Percentiles rank a stretch among this genome's conserved stretches.
Evolutionary conservation across 2,888 invertebrate species (phyloP).

Genomic region (Sesamia inferens): DNA sequence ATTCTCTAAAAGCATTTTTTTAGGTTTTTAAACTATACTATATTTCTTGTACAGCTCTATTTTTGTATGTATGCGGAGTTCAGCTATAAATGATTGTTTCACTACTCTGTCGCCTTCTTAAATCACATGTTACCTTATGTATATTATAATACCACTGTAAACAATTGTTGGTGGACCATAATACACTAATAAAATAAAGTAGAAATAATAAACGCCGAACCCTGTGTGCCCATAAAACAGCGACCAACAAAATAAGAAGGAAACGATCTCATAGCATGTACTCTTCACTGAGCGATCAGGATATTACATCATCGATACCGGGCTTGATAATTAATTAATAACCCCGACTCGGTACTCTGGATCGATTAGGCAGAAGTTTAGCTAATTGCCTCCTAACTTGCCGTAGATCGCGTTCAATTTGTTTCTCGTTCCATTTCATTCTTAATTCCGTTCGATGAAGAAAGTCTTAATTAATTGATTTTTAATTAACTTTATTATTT

Average conservation of each 20-base stretch:
- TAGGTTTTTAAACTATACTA: no score
- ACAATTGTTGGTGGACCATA: no score
- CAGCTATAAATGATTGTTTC: no score
- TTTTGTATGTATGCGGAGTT: no score
- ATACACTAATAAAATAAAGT: background rate
- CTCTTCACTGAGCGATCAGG: constrained; percentile 21
- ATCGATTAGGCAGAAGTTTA: constrained; percentile 69
- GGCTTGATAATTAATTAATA: constrained; percentile 70
- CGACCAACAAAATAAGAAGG: background rate
- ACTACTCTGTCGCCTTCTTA: no score
- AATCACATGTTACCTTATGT: no score
- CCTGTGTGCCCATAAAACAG: background rate
- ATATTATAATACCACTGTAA: no score
- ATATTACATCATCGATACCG: constrained; percentile 58
- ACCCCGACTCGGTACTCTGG: constrained; percentile 62
- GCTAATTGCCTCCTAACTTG: constrained; percentile 71
- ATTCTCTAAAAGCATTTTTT: no score
- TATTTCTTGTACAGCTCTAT: no score
- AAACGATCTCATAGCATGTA: constrained; percentile 6
- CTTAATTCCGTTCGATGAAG: constrained; percentile 63
- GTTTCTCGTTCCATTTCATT: constrained; percentile 69
- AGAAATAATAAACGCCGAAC: background rate
- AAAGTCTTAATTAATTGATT: constrained; percentile 61
- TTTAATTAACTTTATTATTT: constrained; percentile 55
- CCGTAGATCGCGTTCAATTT: constrained; percentile 69